Percentiles rank a stretch among this genome's conserved stretches.
Evolutionary conservation across 2,113 vertebrate species (phyloP).

Genomic region (Eptesicus fuscus): DNA sequence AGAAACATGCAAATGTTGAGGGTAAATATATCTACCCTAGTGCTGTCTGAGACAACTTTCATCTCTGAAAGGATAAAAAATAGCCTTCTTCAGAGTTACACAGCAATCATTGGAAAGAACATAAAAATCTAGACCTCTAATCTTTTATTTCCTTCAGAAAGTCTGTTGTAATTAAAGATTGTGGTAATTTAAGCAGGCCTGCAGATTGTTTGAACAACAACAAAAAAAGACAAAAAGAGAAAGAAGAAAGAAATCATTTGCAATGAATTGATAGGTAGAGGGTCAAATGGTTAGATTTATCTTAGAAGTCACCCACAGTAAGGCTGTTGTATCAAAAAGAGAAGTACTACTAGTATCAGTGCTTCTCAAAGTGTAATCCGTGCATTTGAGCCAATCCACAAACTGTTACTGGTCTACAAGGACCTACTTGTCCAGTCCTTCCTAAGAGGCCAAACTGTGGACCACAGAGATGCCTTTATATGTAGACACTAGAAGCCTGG

Average conservation of each 20-base stretch:
- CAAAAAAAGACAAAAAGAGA: not conserved
- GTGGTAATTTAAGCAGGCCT: not conserved
- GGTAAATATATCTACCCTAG: not conserved
- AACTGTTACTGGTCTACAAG: not conserved
- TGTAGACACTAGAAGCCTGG: not conserved
- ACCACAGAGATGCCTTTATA: not conserved
- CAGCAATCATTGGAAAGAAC: not conserved
- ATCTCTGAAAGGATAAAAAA: constrained; percentile 22
- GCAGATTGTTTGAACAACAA: not conserved
- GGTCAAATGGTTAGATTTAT: not conserved
- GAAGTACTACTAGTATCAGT: not conserved
- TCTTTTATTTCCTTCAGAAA: constrained; percentile 13
- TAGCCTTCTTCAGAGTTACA: not conserved
- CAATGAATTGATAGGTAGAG: not conserved
- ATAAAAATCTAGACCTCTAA: not conserved
- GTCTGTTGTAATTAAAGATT: not conserved
- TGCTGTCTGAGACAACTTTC: not conserved
- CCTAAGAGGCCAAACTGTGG: not conserved
- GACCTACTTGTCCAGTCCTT: not conserved
- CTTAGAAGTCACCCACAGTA: not conserved
- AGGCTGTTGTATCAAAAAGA: not conserved
- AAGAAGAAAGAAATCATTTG: not conserved
- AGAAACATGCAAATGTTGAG: not conserved
- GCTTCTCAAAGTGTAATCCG: not conserved
- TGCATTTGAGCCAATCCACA: not conserved